Evolutionary conservation across 2,113 vertebrate species (phyloP), one percentile per base, ranked within the genome.

Genomic region (Shinisaurus crocodilurus): DNA sequence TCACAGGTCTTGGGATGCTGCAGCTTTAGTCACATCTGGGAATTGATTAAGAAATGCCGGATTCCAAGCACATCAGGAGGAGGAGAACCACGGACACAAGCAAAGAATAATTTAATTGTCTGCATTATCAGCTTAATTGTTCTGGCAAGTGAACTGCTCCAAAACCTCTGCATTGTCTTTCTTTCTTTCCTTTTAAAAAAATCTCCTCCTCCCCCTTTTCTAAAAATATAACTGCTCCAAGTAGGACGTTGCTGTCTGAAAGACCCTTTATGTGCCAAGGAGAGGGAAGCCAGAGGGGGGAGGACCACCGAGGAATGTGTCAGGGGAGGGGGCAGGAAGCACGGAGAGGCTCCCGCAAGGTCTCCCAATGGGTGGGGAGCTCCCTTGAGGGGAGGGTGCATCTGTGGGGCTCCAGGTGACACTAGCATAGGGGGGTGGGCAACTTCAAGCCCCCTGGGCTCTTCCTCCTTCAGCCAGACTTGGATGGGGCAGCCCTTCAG

Each of bases 111-210:
- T 91, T 90, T 87, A 94, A 94, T 89, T 75, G 80, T 16, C 0
- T 76, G 80, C 79, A 91, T 94, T 90, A 95, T 72, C 92, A 79
- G 88, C 90, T 92, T 94, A 94, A 96, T 96, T 91, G 90, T 91
- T 63, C 90, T 45, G 85, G 90, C 89, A 94, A 94, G 89, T 1
- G 16, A 87, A 40, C 82, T 67, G 54, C 93, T 91, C 91, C 45
- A 27, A 40, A 57, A 74, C 45, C 29, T 3, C 37, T 15, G 32
- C 87, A 80, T 79, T 40, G 15, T 67, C 32, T 65, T 74, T 29
- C 69, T 92, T 23, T 27, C 72, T 92, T 54, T 54, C 54, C 54
- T 5, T 12, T 50, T 67, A 74, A 92, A 82, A 86, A 86, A 3
- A 91, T 87, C 89, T 60, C 27, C 54, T 77, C 67, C 84, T 0